Conservation (phyloP, 2,113 vertebrate genomes). For the Otus sunia region DNA sequence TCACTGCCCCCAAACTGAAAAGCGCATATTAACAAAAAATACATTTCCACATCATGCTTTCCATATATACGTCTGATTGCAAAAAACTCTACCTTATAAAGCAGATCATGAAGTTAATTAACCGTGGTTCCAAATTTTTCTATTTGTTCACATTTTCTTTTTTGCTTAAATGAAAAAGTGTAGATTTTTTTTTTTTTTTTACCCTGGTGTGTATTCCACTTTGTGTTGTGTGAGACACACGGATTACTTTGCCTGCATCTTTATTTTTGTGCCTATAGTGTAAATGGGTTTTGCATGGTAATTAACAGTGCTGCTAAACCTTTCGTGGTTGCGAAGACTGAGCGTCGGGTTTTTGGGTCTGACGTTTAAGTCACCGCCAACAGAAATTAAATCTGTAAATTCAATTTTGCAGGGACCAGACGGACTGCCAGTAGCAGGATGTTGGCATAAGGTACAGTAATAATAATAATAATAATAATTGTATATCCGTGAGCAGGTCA, state of each 20-base stretch:
- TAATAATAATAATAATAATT: background rate
- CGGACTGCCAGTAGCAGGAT: constrained; percentile 92
- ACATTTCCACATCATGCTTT: background rate
- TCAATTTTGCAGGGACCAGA: constrained; percentile 86
- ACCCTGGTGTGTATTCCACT: background rate
- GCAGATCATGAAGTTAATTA: background rate
- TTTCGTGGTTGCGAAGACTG: background rate
- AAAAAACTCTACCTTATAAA: background rate
- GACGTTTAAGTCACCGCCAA: background rate
- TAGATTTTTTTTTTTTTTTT: background rate
- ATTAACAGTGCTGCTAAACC: background rate
- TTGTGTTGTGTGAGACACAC: background rate
- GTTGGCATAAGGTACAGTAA: constrained; percentile 91
- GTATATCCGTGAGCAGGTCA: background rate
- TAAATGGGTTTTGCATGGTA: background rate
- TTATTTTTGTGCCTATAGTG: background rate
- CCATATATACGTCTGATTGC: background rate
- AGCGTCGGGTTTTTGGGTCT: background rate
- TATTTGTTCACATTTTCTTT: background rate
- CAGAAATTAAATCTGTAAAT: background rate
- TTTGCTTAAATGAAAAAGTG: background rate
- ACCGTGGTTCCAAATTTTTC: background rate
- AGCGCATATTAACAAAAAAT: background rate
- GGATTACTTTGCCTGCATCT: background rate
- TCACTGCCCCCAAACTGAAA: background rate